phyloP scores from a whole-genome alignment of 2,888 invertebrate genomes.

The Sicus ferrugineus region DNA sequence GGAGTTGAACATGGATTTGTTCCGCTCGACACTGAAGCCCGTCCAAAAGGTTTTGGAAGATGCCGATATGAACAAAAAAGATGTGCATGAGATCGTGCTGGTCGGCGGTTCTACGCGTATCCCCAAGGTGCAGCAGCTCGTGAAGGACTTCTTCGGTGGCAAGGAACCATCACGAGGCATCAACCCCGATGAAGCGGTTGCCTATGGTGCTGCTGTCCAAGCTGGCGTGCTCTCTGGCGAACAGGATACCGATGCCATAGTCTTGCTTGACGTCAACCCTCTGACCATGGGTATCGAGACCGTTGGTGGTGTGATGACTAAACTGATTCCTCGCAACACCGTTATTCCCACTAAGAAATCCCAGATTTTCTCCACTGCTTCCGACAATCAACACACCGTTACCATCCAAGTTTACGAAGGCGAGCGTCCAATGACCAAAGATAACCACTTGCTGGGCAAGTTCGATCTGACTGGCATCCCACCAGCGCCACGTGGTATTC shows the following conservation, averaged over 20 bases:
- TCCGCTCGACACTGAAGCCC: conserved; percentile 92
- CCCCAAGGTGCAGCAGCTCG: conserved; percentile 94
- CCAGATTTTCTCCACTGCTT: conserved; percentile 98
- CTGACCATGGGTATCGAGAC: conserved; percentile 99
- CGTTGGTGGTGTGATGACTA: conserved; percentile 99
- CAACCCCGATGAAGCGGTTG: conserved; percentile 99
- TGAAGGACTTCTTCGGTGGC: conserved; percentile 95
- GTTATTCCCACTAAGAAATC: conserved; percentile 99
- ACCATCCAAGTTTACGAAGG: conserved; percentile 99
- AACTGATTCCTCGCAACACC: conserved; percentile 96
- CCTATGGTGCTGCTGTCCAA: conserved; percentile 98
- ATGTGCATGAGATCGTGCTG: conserved; percentile 97
- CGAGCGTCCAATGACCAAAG: conserved; percentile 99
- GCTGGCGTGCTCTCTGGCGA: conserved; percentile 96
- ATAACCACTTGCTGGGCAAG: conserved; percentile 97
- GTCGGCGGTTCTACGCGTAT: conserved; percentile 99
- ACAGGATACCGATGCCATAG: conserved; percentile 95
- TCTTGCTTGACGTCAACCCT: conserved; percentile 97
- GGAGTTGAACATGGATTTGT: conserved; percentile 93
- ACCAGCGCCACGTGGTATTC: conserved; percentile 91
- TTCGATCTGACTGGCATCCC: conserved; percentile 98
- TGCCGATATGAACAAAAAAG: conserved; percentile 98
- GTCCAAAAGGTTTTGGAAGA: conserved; percentile 97
- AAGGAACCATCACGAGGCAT: conserved; percentile 98
- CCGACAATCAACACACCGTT: conserved; percentile 98